Percentiles rank a stretch among this genome's conserved stretches.
These are phyloP conservation scores for Lasioglossum leucozonium DNA, from an alignment of 2,888 invertebrate species.

Conservation along the genomic window DNA sequence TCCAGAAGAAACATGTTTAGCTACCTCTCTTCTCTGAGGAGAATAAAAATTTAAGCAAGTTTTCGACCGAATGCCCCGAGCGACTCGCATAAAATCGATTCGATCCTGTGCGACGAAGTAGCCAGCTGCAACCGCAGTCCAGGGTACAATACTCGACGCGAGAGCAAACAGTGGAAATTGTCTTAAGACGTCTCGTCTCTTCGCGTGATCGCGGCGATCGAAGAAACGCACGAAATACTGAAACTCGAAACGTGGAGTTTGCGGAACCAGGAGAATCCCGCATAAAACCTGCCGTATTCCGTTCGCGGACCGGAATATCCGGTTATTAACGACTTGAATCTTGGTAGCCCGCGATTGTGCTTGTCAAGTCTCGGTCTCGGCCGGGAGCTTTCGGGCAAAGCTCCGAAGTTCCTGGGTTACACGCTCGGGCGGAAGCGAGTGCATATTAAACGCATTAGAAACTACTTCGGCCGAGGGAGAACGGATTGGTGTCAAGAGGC, in stretches of 20 bases:
- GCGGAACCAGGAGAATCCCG: background rate
- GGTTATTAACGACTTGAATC: background rate
- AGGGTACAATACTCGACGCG: background rate
- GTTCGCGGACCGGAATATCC: background rate
- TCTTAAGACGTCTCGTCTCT: background rate
- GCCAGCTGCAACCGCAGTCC: background rate
- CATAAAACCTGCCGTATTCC: background rate
- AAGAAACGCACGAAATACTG: background rate
- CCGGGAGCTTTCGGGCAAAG: background rate
- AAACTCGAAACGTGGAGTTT: background rate
- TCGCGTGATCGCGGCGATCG: slow-evolving; percentile 7
- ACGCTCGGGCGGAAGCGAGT: background rate
- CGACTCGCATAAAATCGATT: background rate
- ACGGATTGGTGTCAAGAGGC: slow-evolving; percentile 8
- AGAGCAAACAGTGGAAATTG: background rate
- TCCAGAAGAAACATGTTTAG: background rate
- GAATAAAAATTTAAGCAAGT: background rate
- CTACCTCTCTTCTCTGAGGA: background rate
- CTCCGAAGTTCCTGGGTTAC: background rate
- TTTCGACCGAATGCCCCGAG: background rate
- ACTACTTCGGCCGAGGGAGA: slow-evolving; percentile 10
- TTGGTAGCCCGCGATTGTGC: background rate
- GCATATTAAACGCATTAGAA: slow-evolving; percentile 28
- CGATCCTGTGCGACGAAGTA: background rate
- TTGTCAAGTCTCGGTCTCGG: background rate